Evolutionary conservation across 2,888 invertebrate species (phyloP).

Genomic region (Trissolcus japonicus): DNA sequence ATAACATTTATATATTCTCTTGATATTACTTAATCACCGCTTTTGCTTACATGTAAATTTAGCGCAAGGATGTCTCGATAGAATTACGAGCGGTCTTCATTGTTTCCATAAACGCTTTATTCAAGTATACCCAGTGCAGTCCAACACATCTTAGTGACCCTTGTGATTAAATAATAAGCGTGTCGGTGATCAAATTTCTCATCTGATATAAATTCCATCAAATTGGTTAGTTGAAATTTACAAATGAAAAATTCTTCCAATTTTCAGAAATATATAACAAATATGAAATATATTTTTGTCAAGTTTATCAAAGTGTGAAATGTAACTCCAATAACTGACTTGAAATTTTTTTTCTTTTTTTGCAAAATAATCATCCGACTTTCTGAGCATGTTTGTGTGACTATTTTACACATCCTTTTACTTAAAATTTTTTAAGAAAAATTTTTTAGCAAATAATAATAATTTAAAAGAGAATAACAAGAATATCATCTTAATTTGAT

Average conservation of each 20-base stretch:
- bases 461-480: no score
- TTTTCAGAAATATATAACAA: neutral
- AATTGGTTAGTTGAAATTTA: neutral
- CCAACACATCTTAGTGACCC: constrained; percentile 23
- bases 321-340: no score
- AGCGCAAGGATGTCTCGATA: constrained; percentile 18
- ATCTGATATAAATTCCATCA: neutral
- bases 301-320: no score
- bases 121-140: constrained; percentile 17
- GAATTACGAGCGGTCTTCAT: constrained; percentile 32
- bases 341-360: no score
- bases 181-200: constrained; percentile 22
- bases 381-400: no score
- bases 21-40: constrained; percentile 13
- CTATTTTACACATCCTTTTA: no score
- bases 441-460: no score
- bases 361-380: no score
- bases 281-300: no score
- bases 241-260: neutral
- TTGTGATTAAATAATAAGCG: constrained; percentile 14
- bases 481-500: no score
- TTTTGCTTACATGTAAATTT: constrained; percentile 36
- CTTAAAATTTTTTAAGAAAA: no score
- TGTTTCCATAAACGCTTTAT: constrained; percentile 36
- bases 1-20: constrained; percentile 9